These are phyloP conservation scores for Sebastes jordani DNA, from an alignment of 2,797 vertebrate genomes.

Conservation along the genomic window DNA sequence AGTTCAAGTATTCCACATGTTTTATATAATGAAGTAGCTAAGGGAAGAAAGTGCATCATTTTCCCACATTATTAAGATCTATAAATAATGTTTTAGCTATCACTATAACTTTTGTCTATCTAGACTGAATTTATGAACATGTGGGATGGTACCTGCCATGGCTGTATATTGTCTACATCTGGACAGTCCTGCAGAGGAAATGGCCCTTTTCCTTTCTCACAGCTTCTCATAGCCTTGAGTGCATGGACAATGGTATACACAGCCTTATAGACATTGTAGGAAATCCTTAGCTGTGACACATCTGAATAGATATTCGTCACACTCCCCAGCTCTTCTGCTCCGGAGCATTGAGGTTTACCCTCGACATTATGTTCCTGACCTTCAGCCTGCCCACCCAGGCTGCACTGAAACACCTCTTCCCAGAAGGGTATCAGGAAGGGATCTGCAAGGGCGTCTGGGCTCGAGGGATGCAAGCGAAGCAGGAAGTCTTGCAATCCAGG, in stretches of 20 bases:
- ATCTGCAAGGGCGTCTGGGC: conserved; percentile 56
- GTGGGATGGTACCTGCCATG: conserved; percentile 78
- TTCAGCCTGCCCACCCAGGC: conserved; percentile 39
- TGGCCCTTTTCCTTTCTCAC: conserved; percentile 69
- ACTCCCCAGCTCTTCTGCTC: conserved; percentile 74
- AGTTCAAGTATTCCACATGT: conserved; percentile 72
- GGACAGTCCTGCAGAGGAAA: conserved; percentile 71
- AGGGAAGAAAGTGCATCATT: neutral
- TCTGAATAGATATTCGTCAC: conserved; percentile 83
- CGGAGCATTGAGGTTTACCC: conserved; percentile 71
- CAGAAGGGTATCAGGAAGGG: conserved; percentile 82
- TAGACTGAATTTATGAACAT: neutral
- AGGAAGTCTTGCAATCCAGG: conserved; percentile 80
- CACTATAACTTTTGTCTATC: neutral
- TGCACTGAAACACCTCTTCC: conserved; percentile 83
- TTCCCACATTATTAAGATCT: neutral
- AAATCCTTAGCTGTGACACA: conserved; percentile 85
- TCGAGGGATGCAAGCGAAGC: conserved; percentile 75
- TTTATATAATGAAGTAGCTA: conserved; percentile 84
- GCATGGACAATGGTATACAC: conserved; percentile 81
- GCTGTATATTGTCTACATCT: conserved; percentile 65
- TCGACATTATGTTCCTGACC: conserved; percentile 9
- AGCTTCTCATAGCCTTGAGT: conserved; percentile 74
- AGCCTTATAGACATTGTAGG: conserved; percentile 86
- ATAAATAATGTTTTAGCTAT: neutral